Evolutionary conservation across 1,140 invertebrate genomes (phyloP).

Genomic region (Pogonomyrmex barbatus): DNA sequence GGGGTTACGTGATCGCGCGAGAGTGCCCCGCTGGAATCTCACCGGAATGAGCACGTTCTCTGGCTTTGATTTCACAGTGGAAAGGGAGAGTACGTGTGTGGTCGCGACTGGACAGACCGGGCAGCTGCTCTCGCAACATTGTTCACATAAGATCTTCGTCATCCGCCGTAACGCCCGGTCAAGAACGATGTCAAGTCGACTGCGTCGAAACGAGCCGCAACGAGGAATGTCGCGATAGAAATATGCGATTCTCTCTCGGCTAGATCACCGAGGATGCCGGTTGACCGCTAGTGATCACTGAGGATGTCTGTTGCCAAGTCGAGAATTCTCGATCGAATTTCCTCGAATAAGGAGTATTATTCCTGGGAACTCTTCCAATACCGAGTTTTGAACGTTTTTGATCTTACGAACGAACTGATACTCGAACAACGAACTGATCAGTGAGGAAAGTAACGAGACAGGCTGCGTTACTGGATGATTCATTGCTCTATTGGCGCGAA

Average conservation of each 20-base stretch:
- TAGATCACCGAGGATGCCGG: slow-evolving; percentile 3
- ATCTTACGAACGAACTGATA: slow-evolving; percentile 65
- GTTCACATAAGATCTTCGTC: slow-evolving; percentile 5
- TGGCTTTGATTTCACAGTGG: slow-evolving; percentile 43
- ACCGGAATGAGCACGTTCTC: slow-evolving; percentile 40
- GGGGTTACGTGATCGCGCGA: slow-evolving; percentile 61
- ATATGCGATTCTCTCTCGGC: slow-evolving; percentile 7
- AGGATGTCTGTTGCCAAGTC: slow-evolving; percentile 11
- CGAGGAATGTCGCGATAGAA: slow-evolving; percentile 20
- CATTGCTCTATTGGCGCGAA: slow-evolving; percentile 69
- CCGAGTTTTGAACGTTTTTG: slow-evolving; percentile 62
- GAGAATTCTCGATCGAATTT: slow-evolving; percentile 14
- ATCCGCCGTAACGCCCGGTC: slow-evolving; percentile 3
- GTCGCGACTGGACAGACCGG: slow-evolving; percentile 50
- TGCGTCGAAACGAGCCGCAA: slow-evolving; percentile 46
- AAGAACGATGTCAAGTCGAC: slow-evolving; percentile 24
- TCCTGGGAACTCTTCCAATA: slow-evolving; percentile 43
- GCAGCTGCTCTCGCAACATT: slow-evolving; percentile 28
- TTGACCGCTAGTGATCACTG: background rate
- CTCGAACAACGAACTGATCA: slow-evolving; percentile 63
- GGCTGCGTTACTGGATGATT: slow-evolving; percentile 76
- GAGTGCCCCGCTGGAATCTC: slow-evolving; percentile 58
- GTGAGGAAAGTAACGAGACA: slow-evolving; percentile 75
- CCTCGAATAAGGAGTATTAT: slow-evolving; percentile 7
- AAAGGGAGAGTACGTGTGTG: slow-evolving; percentile 67